These are phyloP conservation scores for Melipona bicolor DNA, from an alignment of 2,888 invertebrate genomes.

Conservation along the genomic window DNA sequence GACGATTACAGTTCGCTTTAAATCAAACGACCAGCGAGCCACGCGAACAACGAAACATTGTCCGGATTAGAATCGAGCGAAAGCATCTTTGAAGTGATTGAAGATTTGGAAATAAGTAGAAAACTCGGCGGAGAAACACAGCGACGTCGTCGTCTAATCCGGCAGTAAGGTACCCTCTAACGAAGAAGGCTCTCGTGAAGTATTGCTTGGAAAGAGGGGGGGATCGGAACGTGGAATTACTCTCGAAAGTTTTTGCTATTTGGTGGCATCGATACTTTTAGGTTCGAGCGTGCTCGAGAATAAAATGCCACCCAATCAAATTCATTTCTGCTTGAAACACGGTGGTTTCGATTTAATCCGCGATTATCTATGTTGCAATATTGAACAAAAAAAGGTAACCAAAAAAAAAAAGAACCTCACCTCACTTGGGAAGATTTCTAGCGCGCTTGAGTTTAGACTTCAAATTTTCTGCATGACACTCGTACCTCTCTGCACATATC, in stretches of 20 bases:
- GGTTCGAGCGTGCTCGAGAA: constrained; percentile 6
- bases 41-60: constrained; percentile 28
- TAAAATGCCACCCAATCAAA: neutral
- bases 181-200: constrained; percentile 59
- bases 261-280: constrained; percentile 33
- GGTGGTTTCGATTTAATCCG: neutral
- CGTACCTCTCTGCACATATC: constrained; percentile 55
- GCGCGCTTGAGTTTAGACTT: constrained; percentile 14
- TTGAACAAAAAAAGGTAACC: too few species aligned
- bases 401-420: neutral
- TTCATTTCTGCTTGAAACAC: neutral
- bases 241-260: constrained; percentile 50
- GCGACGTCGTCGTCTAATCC: constrained; percentile 26
- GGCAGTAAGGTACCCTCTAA: constrained; percentile 58
- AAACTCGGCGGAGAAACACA: neutral
- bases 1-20: constrained; percentile 54
- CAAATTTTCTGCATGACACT: constrained; percentile 57
- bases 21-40: constrained; percentile 50
- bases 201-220: constrained; percentile 21
- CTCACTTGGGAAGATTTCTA: neutral
- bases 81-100: constrained; percentile 50
- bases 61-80: constrained; percentile 45
- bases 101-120: constrained; percentile 46
- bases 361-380: neutral
- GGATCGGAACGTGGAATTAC: constrained; percentile 32